Conservation (phyloP, 2,888 invertebrate genomes). For the Neoaliturus tenellus region DNA sequence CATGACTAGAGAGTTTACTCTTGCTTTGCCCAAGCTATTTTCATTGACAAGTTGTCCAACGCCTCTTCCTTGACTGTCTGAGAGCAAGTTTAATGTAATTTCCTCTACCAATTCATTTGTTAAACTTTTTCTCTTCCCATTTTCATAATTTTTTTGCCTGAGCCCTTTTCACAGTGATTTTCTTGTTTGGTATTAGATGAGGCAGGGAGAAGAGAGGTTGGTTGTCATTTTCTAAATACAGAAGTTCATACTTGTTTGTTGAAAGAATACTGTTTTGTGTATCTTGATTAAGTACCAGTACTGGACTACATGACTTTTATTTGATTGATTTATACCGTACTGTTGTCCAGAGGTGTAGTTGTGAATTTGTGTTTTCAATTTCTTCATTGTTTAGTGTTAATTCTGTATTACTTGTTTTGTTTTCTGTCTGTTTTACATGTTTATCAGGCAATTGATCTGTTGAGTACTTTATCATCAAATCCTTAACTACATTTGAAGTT, state of each 20-base stretch:
- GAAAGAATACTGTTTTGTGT: background rate
- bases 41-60: background rate
- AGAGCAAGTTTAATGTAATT: background rate
- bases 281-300: background rate
- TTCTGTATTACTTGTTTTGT: background rate
- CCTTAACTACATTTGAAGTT: background rate
- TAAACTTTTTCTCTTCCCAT: background rate
- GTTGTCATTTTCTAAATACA: background rate
- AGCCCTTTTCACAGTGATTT: background rate
- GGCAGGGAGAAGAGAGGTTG: background rate
- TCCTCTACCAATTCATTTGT: background rate
- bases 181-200: background rate
- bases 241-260: background rate
- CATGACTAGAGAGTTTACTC: background rate
- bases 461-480: background rate
- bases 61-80: background rate
- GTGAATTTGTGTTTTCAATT: background rate
- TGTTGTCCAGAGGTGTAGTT: background rate
- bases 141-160: background rate
- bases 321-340: background rate
- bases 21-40: background rate
- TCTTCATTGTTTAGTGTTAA: background rate
- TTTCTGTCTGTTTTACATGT: background rate
- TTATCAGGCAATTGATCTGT: background rate
- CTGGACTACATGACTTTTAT: background rate